Evolutionary conservation across 2,113 vertebrate species (phyloP), one percentile per base, ranked within the genome.

Genomic region (Myrmecobius fasciatus): DNA sequence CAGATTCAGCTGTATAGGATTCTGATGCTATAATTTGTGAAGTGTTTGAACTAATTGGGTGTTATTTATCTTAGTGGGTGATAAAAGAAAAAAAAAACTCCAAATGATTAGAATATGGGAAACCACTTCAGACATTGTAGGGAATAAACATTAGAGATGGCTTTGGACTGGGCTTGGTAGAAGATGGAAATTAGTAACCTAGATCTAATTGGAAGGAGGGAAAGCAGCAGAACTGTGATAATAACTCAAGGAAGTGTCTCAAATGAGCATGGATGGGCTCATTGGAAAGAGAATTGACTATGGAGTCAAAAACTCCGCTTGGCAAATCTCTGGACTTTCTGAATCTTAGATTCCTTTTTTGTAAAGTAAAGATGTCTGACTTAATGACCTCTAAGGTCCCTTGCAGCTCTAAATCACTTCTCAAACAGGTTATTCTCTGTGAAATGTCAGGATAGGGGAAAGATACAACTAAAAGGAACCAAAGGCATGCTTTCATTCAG

Each of bases 31-130:
- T 98, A 98, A 98, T 98, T 98, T 98, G 98, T 97, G 98, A 93
- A 95, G 96, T 98, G 98, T 98, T 98, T 98, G 98, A 97, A 98
- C 97, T 98, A 98, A 98, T 98, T 98, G 97, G 96, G 98, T 97
- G 91, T 92, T 98, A 97, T 98, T 98, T 98, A 95, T 97, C 93
- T 98, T 96, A 91, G 96, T 93, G 96, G 52, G 90, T 98, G 97
- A 97, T 95, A 94, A 97, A 97, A 96, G 97, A 98, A 96, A 96
- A 97, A 92, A 92, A 94, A 97, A 67, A 91, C 93, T 95, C 95
- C 96, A 96, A 95, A 96, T 97, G 98, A 97, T 97, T 93, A 95
- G 97, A 97, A 96, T 97, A 97, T 97, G 97, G 97, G 89, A 96
- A 96, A 98, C 93, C 90, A 92, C 67, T 92, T 97, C 52, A 96